A percentile compares a stretch with the other conserved stretches of the same genome.
Evolutionary conservation across 2,888 invertebrate species (phyloP).

Genomic region (Dilophus febrilis): DNA sequence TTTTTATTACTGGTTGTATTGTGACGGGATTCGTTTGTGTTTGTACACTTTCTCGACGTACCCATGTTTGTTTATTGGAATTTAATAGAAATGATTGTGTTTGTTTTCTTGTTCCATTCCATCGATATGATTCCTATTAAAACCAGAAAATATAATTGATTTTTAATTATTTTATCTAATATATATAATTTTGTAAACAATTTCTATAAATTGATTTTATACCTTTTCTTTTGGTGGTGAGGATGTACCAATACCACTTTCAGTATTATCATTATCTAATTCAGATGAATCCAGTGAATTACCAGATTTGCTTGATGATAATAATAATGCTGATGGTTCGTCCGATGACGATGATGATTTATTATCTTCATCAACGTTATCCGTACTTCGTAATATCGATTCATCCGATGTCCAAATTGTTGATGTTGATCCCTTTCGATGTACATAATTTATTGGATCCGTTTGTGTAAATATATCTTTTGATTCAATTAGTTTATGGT

Average conservation of each 20-base stretch:
- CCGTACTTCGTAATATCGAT: constrained; percentile 28
- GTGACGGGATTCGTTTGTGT: constrained; percentile 5
- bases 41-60: constrained; percentile 6
- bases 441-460: constrained; percentile 18
- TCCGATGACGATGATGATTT: constrained; percentile 30
- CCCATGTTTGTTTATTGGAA: constrained; percentile 2
- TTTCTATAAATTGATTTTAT: no score
- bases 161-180: no score
- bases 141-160: no score
- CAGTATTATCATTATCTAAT: constrained; percentile 23
- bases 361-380: constrained; percentile 31
- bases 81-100: not conserved
- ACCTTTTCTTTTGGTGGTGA: constrained; percentile 28
- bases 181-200: no score
- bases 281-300: constrained; percentile 28
- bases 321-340: constrained; percentile 25
- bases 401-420: constrained; percentile 31
- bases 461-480: constrained; percentile 13
- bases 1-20: not conserved
- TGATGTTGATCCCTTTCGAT: constrained; percentile 30
- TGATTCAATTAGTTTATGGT: not conserved
- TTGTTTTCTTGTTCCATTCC: not conserved
- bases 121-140: constrained; percentile 4
- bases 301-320: constrained; percentile 29
- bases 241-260: constrained; percentile 28